These are phyloP conservation scores for Chlamydotis undulata DNA, from an alignment of 2,113 vertebrate genomes.

Conservation along the genomic window DNA sequence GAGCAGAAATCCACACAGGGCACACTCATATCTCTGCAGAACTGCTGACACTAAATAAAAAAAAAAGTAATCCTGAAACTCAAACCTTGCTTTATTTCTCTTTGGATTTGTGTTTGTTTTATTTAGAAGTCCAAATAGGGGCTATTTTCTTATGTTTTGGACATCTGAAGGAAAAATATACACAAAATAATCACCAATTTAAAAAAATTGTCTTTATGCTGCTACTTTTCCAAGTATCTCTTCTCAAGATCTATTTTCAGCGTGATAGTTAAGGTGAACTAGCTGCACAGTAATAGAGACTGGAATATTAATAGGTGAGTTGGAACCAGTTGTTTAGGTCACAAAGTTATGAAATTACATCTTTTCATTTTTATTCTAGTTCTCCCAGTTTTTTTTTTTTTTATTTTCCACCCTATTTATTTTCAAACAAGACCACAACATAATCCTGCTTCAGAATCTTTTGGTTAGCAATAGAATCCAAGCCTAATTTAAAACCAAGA, in stretches of 20 bases:
- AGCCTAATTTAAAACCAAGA: background rate
- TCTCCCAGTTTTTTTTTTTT: background rate
- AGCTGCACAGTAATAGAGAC: background rate
- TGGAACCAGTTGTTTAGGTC: background rate
- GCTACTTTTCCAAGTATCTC: rapidly evolving
- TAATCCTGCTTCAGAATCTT: background rate
- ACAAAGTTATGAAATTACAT: background rate
- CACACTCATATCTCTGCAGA: rapidly evolving
- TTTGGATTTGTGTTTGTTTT: background rate
- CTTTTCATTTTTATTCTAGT: background rate
- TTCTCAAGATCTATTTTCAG: background rate
- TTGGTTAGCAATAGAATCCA: background rate
- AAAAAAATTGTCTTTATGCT: background rate
- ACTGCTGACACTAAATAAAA: background rate
- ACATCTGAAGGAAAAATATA: background rate
- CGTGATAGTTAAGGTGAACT: background rate
- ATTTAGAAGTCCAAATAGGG: background rate
- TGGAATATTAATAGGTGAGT: background rate
- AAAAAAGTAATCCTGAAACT: background rate
- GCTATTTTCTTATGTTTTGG: background rate
- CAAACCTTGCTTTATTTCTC: background rate
- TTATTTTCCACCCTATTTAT: background rate
- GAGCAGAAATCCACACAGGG: background rate
- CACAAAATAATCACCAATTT: background rate
- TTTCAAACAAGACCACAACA: background rate